Percentiles rank a stretch among this genome's conserved stretches.
Conservation (phyloP, 1,140 invertebrate genomes). For the Hestina assimilis region DNA sequence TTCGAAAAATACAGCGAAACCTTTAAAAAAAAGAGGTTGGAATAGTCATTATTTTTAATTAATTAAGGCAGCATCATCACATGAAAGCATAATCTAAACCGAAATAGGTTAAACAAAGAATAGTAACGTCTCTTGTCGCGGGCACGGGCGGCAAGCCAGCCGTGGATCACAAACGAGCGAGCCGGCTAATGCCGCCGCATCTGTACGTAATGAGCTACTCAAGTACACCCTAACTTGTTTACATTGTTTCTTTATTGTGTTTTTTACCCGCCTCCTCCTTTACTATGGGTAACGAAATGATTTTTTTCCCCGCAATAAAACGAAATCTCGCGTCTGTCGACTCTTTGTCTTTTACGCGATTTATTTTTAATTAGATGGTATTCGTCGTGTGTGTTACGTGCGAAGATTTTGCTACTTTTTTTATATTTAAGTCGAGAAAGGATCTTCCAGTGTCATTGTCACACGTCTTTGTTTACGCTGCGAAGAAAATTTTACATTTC, state of each 20-base stretch:
- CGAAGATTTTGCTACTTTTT: conserved; percentile 19
- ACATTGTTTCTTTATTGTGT: conserved; percentile 78
- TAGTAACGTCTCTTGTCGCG: conserved; percentile 40
- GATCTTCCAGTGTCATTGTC: neutral
- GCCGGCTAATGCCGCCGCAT: conserved; percentile 67
- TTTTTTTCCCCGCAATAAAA: conserved; percentile 73
- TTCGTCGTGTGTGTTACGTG: conserved; percentile 27
- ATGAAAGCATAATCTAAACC: conserved; percentile 71
- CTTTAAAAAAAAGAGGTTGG: conserved; percentile 34
- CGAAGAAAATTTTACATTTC: no score
- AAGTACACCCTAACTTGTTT: conserved; percentile 76
- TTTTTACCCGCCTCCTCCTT: conserved; percentile 70
- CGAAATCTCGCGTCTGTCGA: conserved; percentile 55
- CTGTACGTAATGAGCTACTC: conserved; percentile 75
- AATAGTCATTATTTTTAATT: conserved; percentile 62
- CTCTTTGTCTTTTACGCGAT: conserved; percentile 72
- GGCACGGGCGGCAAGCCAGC: conserved; percentile 43
- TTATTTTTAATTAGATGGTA: conserved; percentile 72
- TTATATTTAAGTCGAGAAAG: neutral
- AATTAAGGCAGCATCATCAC: conserved; percentile 60
- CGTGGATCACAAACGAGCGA: conserved; percentile 52
- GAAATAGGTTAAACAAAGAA: conserved; percentile 75
- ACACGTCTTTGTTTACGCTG: conserved; percentile 1
- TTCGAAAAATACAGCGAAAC: conserved; percentile 24
- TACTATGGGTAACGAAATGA: conserved; percentile 64